Evolutionary conservation across 1,140 invertebrate genomes (phyloP), one percentile per base, ranked within the genome.

Genomic region (Orchestia grillus): DNA sequence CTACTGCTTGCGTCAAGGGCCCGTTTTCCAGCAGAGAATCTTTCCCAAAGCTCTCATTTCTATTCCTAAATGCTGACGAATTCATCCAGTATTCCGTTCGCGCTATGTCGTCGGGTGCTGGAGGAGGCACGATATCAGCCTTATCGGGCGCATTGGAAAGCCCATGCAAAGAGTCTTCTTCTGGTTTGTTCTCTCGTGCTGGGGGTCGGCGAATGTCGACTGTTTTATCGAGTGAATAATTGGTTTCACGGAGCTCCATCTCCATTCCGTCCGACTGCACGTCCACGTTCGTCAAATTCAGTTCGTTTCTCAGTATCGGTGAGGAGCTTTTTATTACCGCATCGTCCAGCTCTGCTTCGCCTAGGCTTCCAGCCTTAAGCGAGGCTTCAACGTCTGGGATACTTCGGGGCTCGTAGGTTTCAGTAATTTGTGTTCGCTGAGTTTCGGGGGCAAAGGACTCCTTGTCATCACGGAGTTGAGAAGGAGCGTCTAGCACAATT

Each of bases 391-490:
- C 3, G 28, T 3, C 28, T 15, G 62, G 36, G 36, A 77, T 77
- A 28, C 62, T 77, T 36, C 11, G 3, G 62, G 62, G 62, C 28
- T 77, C 62, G 62, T 23, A 15, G 1, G 36, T 3, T 77, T 90
- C n/a, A 90, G 4, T 90, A 41, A 4, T 41, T 90, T 90, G 3
- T 41, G 42, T 90, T 90, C 3, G n/a, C 15, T 90, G 8, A 44
- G 88, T 90, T 42, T 90, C 43, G 88, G 88, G 88, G 88, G 88
- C 88, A 90, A 90, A 90, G 43, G 41, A 90, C 43, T 90, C 41
- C 88, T 16, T 42, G n/a, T 41, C 41, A 90, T 90, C 41, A 15
- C 3, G 41, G n/a, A 42, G n/a, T 42, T 90, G 88, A 90, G 88
- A 44, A 90, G 88, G 43, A 90, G 15, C 43, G n/a, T 16, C 43